Evolutionary conservation across 2,888 invertebrate species (phyloP).

Genomic region (Pristionchus arcanus): DNA sequence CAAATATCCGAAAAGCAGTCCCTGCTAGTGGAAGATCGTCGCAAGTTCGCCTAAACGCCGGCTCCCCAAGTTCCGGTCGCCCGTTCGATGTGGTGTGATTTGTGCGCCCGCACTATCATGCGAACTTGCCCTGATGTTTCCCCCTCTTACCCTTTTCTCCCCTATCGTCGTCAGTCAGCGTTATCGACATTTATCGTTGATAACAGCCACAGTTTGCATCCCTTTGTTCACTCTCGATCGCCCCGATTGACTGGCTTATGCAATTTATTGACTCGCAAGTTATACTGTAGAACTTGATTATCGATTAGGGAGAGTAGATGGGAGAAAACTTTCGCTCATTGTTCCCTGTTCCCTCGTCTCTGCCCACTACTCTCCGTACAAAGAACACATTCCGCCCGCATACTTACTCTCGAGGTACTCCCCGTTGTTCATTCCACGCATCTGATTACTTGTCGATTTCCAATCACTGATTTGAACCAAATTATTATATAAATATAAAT

Average conservation of each 20-base stretch:
- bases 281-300: not conserved
- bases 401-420: not conserved
- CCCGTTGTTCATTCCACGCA: conserved; percentile 1
- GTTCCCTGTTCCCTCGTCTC: not conserved
- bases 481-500: not conserved
- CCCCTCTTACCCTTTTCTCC: not conserved
- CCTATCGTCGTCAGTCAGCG: too few species aligned
- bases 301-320: not conserved
- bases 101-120: not conserved
- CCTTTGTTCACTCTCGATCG: conserved; percentile 15
- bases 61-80: not conserved
- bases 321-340: conserved; percentile 9
- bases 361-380: not conserved
- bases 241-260: not conserved
- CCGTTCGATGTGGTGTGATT: conserved; percentile 31
- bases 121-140: not conserved
- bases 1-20: conserved; percentile 28
- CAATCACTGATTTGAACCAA: not conserved
- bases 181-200: conserved; percentile 9
- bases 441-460: not conserved
- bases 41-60: conserved; percentile 53
- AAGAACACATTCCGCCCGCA: conserved; percentile 24
- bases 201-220: not conserved
- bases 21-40: conserved; percentile 1
- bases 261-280: not conserved